Evolutionary conservation across 1,140 invertebrate genomes (phyloP).

Genomic region (Drosophila kanapiae): DNA sequence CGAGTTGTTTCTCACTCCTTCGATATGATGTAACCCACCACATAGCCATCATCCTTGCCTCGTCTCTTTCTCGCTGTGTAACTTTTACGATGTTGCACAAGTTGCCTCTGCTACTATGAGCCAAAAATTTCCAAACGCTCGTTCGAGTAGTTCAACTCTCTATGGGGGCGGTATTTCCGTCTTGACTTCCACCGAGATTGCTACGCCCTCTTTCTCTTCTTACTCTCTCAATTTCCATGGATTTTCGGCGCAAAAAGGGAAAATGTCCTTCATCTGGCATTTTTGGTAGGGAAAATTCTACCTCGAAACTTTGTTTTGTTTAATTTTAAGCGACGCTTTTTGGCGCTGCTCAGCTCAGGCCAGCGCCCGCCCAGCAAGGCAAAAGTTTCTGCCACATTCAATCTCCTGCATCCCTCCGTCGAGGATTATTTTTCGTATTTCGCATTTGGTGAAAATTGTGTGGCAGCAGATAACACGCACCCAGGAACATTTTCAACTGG

Average conservation of each 20-base stretch:
- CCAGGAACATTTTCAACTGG: neutral
- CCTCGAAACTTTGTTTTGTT: conserved; percentile 60
- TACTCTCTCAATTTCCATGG: conserved; percentile 3
- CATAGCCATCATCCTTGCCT: conserved; percentile 10
- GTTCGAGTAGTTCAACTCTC: conserved; percentile 48
- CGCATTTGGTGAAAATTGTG: conserved; percentile 64
- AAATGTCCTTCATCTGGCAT: conserved; percentile 49
- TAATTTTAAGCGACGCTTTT: conserved; percentile 67
- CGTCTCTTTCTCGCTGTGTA: conserved; percentile 6
- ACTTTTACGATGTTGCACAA: conserved; percentile 62
- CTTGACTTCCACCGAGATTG: conserved; percentile 57
- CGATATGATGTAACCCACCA: conserved; percentile 33
- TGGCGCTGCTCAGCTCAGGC: neutral
- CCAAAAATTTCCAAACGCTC: conserved; percentile 45
- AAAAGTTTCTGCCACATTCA: conserved; percentile 48
- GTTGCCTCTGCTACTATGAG: conserved; percentile 23
- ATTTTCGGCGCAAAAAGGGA: conserved; percentile 22
- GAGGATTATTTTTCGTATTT: conserved; percentile 56
- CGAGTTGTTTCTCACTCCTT: neutral
- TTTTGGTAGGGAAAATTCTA: conserved; percentile 32
- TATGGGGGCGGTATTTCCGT: conserved; percentile 44
- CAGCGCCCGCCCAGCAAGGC: conserved; percentile 20
- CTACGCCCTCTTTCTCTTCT: neutral
- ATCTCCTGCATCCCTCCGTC: conserved; percentile 9
- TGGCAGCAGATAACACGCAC: conserved; percentile 56